Percentiles rank a stretch among this genome's conserved stretches.
These are phyloP conservation scores for Alethe diademata DNA, from an alignment of 2,113 vertebrate genomes.

Conservation along the genomic window DNA sequence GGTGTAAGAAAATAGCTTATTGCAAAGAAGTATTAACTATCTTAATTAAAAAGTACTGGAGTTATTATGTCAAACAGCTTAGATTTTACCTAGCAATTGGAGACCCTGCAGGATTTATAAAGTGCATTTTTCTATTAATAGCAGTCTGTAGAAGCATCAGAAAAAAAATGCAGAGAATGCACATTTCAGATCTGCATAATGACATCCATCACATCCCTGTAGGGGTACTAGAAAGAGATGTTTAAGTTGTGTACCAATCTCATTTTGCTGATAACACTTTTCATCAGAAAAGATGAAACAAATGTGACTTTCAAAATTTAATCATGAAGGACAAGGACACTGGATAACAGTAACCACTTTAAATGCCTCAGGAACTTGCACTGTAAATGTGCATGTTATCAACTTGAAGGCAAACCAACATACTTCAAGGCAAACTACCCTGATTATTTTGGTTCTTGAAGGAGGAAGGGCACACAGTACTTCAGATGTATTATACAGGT, in stretches of 20 bases:
- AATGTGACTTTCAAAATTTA: constrained; percentile 62
- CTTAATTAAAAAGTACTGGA: constrained; percentile 31
- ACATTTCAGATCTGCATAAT: constrained; percentile 6
- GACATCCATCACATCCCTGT: constrained; percentile 30
- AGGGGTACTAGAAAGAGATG: constrained; percentile 40
- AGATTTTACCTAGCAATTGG: constrained; percentile 4
- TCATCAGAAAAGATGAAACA: constrained; percentile 53
- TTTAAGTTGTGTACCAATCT: constrained; percentile 44
- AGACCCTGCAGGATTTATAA: background rate
- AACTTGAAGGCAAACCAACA: background rate
- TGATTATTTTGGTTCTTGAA: constrained; percentile 38
- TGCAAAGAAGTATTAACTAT: constrained; percentile 34
- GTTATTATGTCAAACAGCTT: constrained; percentile 19
- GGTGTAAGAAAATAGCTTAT: background rate
- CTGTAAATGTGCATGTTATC: constrained; percentile 16
- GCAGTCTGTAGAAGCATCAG: background rate
- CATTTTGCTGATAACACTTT: constrained; percentile 60
- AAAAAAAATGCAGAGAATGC: constrained; percentile 48
- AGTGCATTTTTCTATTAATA: constrained; percentile 43
- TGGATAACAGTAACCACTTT: constrained; percentile 29
- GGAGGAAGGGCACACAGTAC: background rate
- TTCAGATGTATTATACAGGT: constrained; percentile 25
- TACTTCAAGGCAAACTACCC: constrained; percentile 25
- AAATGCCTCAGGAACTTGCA: constrained; percentile 11
- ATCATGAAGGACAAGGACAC: constrained; percentile 59